A percentile compares a stretch with the other conserved stretches of the same genome.
These are phyloP conservation scores for Phaethon lepturus DNA, from an alignment of 2,113 vertebrate species.

Conservation along the genomic window DNA sequence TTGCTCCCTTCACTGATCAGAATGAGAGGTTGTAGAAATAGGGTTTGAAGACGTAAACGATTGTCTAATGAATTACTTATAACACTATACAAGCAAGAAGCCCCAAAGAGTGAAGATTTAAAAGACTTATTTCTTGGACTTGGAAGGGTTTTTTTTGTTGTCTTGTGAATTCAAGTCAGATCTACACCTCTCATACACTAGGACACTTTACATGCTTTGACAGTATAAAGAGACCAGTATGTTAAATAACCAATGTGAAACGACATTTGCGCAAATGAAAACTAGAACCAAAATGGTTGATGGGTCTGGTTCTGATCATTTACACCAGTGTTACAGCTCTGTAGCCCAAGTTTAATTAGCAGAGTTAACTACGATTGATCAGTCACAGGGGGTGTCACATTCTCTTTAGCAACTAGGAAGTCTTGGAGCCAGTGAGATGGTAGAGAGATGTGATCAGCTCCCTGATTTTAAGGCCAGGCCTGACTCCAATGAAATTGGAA, in stretches of 20 bases:
- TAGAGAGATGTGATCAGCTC: slow-evolving; percentile 23
- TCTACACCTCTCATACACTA: background rate
- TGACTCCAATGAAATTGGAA: slow-evolving; percentile 44
- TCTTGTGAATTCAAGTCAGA: background rate
- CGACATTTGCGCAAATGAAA: background rate
- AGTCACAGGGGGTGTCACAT: background rate
- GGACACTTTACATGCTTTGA: background rate
- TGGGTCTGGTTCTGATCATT: slow-evolving; percentile 1
- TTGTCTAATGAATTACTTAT: background rate
- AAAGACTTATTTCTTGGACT: background rate
- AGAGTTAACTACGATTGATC: slow-evolving; percentile 47
- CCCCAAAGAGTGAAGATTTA: background rate
- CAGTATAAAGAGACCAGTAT: background rate
- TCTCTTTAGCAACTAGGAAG: background rate
- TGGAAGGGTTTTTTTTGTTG: background rate
- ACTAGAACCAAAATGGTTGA: background rate
- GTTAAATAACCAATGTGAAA: slow-evolving; percentile 8
- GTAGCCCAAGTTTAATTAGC: slow-evolving; percentile 42
- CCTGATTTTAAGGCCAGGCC: slow-evolving; percentile 41
- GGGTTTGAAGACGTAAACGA: background rate
- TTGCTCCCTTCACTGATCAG: background rate
- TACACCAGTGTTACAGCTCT: background rate
- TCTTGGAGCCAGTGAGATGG: slow-evolving; percentile 23
- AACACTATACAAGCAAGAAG: background rate
- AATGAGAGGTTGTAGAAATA: background rate